Base-by-base conservation (phyloP, 2,797 vertebrate species). In the Rachycentron canadum region DNA sequence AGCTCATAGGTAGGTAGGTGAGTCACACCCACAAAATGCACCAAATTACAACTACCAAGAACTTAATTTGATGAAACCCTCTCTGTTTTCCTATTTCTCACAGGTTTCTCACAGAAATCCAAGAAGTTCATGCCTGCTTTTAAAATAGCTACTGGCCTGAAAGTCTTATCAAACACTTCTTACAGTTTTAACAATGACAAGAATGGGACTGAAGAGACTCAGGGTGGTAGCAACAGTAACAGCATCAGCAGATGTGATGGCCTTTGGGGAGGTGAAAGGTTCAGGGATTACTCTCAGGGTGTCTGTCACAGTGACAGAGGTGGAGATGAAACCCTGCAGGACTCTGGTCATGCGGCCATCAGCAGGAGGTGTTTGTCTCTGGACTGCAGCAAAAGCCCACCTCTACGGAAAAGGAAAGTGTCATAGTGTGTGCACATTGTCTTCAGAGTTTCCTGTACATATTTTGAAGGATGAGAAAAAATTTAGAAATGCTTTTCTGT, bases 401-500 rank as follows among this genome's bases (percentile, higher is more conserved):
- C 81, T 69, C 70, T 92, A 60, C 79, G 78, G 43, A 92, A 59
- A 92, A 95, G 94, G 94, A 73, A 89, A 89, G 92, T 87, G 14
- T 73, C 60, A 36, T 3, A 75, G 2, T 19, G n/a, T 40, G 3
- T 67, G 14, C 8, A 68, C 14, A 12, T 30, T 68, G 8, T 57
- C 80, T 78, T 57, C 26, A 65, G 26, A 28, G 7, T 16, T 11
- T 65, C 1, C 13, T 2, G 50, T 75, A 43, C 41, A 47, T 60
- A 49, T 61, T 64, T 76, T 65, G 12, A 55, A 69, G 58, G 36
- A 59, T 67, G 12, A 56, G 25, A 47, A 45, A 21, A 68, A 69
- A 49, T 74, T 21, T 75, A 3, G 1, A 57, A 60, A 41, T 8
- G 21, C 2, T 21, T 77, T 32, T n/a, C 23, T 50, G 16, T 55